These are phyloP conservation scores for Drosophila diplacantha DNA, from an alignment of 2,888 invertebrate species.

Conservation along the genomic window DNA sequence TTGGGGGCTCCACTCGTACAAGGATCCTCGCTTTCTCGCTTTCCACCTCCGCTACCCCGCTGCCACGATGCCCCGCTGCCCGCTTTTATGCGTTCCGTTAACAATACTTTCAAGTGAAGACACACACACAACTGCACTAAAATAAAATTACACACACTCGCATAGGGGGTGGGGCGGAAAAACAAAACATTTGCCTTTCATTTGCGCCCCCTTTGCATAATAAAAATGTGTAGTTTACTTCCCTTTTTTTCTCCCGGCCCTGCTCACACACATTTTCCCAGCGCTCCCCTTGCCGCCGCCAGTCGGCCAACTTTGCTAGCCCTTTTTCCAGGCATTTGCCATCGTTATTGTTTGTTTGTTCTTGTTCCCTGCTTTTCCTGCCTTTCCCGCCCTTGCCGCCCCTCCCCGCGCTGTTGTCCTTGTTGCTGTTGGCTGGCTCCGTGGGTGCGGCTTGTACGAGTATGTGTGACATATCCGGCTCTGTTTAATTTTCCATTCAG, in stretches of 20 bases:
- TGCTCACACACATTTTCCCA: constrained; percentile 14
- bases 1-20: constrained; percentile 41
- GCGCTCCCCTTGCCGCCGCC: constrained; percentile 16
- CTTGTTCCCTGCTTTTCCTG: constrained; percentile 24
- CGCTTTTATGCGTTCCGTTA: constrained; percentile 59
- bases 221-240: constrained; percentile 70
- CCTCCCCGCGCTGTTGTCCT: constrained; percentile 48
- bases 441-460: constrained; percentile 57
- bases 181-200: constrained; percentile 72
- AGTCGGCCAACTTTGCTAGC: constrained; percentile 60
- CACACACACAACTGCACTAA: constrained; percentile 42
- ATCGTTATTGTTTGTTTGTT: constrained; percentile 67
- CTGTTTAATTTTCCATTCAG: constrained; percentile 69
- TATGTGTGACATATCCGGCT: constrained; percentile 69
- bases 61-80: constrained; percentile 44
- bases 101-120: constrained; percentile 66
- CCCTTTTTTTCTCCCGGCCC: constrained; percentile 18
- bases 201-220: constrained; percentile 71
- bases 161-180: constrained; percentile 28
- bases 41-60: constrained; percentile 13
- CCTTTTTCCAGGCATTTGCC: constrained; percentile 65
- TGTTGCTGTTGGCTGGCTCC: constrained; percentile 28
- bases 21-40: constrained; percentile 3
- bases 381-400: neutral
- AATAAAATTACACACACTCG: constrained; percentile 36